Evolutionary conservation across 2,888 invertebrate genomes (phyloP), one percentile per base, ranked within the genome.

Genomic region (Endotricha flammealis): DNA sequence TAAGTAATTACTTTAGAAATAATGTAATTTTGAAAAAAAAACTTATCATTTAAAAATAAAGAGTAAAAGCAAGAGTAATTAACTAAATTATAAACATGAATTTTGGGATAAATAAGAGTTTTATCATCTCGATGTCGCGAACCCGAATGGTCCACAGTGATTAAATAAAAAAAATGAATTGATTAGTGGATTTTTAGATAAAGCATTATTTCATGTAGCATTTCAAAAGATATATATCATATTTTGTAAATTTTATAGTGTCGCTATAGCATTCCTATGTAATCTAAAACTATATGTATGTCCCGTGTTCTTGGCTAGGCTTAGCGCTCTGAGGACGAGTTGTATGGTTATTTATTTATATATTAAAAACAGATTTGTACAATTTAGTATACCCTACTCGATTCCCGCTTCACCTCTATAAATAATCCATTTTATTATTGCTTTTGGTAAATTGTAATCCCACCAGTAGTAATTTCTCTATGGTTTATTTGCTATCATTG

Each of bases 201-300:
- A 73, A 69, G 58, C 72, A 81, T 82, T 77, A 81, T 80, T 80
- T 83, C 80, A 66, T 75, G 80, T 85, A 83, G 83, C 77, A 65
- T 81, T 73, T 80, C 85, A 72, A 75, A 82, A 79, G 77, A 82
- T 81, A 86, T 81, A 86, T 82, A 85, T 86, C 83, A 86, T 86
- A 86, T 86, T 86, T 86, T 86, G 85, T 86, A 86, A 85, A 86
- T 85, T 86, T 85, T 86, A 85, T 86, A 85, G 83, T 76, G 71
- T 83, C 68, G 82, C 83, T 85, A 76, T 78, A 80, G 76, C 76
- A 64, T 70, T 64, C 76, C 62, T 71, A 62, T 80, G 60, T 82
- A 79, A 75, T 58, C 78, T 79, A 71, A 64, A 51, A 41, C 50
- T 62, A 57, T 68, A 70, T 80, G 61, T 80, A 76, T 79, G 72